Percentiles rank a stretch among this genome's conserved stretches.
Evolutionary conservation across 2,113 vertebrate genomes (phyloP).

Genomic region (Myiozetetes cayanensis): DNA sequence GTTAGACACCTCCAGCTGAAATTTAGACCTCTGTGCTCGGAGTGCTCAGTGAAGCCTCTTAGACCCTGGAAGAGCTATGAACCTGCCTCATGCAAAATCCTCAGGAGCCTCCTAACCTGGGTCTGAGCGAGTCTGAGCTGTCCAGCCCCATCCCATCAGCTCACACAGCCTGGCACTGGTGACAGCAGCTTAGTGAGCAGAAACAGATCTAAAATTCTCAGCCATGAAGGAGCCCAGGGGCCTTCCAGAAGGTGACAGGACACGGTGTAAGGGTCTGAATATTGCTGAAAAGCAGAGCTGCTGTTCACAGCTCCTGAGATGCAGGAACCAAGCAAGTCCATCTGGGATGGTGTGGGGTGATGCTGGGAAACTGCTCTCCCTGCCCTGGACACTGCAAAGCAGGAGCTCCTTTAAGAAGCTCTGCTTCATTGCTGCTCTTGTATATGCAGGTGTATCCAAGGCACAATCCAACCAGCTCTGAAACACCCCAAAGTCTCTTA

Average conservation of each 20-base stretch:
- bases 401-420: background rate
- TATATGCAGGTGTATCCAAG: background rate
- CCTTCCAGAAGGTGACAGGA: background rate
- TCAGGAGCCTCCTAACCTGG: background rate
- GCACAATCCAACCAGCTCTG: background rate
- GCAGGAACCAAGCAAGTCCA: accelerated
- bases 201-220: background rate
- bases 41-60: background rate
- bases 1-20: background rate
- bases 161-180: background rate
- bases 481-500: background rate
- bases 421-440: background rate
- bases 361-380: background rate
- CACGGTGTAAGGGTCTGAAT: background rate
- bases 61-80: background rate
- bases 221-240: background rate
- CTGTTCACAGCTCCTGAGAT: background rate
- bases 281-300: background rate
- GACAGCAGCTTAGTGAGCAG: background rate
- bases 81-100: background rate
- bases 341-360: accelerated
- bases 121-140: background rate
- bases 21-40: background rate
- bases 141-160: background rate
- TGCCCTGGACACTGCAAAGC: background rate